These are phyloP conservation scores for Microtus pennsylvanicus DNA, from an alignment of 2,113 vertebrate genomes.

Conservation along the genomic window DNA sequence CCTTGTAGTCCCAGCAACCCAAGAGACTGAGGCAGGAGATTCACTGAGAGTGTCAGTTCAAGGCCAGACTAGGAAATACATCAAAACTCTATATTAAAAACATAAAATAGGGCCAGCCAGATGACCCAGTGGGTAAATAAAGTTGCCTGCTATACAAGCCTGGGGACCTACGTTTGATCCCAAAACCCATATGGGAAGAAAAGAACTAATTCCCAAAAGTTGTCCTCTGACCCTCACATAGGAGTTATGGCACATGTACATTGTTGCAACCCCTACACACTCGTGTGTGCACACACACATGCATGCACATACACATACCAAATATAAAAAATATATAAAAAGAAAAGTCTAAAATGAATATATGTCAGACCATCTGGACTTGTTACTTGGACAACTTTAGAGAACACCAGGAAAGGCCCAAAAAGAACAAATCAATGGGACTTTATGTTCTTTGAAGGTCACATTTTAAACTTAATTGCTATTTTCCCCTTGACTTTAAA, in stretches of 20 bases:
- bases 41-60: not conserved
- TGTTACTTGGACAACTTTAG: not conserved
- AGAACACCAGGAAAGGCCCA: not conserved
- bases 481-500: slow-evolving; percentile 20
- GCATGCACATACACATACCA: not conserved
- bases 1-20: not conserved
- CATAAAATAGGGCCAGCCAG: not conserved
- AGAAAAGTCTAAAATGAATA: not conserved
- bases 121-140: not conserved
- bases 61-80: not conserved
- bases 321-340: not conserved
- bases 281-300: not conserved
- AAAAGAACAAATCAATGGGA: not conserved
- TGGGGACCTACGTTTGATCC: not conserved
- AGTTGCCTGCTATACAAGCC: not conserved
- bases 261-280: not conserved
- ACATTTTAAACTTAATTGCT: not conserved
- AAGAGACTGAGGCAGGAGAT: not conserved
- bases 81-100: not conserved
- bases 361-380: not conserved
- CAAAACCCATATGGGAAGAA: not conserved
- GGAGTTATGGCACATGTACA: not conserved
- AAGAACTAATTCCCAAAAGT: too few relatives aligned
- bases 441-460: not conserved
- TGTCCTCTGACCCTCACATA: not conserved